Base-by-base conservation (phyloP, 2,113 vertebrate genomes). In the Cryptotis parvus region DNA sequence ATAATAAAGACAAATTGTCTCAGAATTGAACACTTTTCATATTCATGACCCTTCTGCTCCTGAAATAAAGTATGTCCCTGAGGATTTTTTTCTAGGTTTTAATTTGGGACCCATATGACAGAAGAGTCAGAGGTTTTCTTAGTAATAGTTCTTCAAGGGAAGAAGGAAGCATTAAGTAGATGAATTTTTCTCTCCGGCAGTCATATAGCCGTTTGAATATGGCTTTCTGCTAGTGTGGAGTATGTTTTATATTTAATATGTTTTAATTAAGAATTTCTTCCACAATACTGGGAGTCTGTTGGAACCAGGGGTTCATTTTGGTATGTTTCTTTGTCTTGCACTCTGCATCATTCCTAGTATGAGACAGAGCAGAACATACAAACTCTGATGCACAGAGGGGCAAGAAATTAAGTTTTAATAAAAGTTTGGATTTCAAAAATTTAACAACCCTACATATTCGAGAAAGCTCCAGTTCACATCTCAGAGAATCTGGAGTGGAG, bases 1-100 rank as follows among this genome's bases (percentile, higher is more conserved):
- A 96, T 97, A 97, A 97, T 98, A 97, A 97, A 95, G 94, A 97
- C 95, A 97, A 95, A 97, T 95, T 95, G 92, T 96, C 95, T 95
- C 83, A 9, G 26, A 89, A 93, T 95, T 92, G 90, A 90, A 43
- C 33, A 1, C 83, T 94, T 96, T 96, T 97, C 93, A 90, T 95
- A 94, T 96, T 96, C 92, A 96, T 89, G 95, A 86, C 84, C 58
- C 85, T 96, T 94, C 90, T 95, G 93, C 82, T 95, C 91, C 77
- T 73, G 92, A 95, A 90, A 92, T 45, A 94, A 93, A 93, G 95
- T 94, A 41, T 84, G 45, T 84, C 86, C 65, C 73, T 90, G 87
- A 86, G 96, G 96, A 93, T 27, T 68, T 0, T 1, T 29, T 49
- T 66, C 70, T 77, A 45, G 31, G 24, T n/a, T 96, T 88, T 96